phyloP scores from a whole-genome alignment of 2,113 vertebrate species.

The Pelecanus crispus region DNA sequence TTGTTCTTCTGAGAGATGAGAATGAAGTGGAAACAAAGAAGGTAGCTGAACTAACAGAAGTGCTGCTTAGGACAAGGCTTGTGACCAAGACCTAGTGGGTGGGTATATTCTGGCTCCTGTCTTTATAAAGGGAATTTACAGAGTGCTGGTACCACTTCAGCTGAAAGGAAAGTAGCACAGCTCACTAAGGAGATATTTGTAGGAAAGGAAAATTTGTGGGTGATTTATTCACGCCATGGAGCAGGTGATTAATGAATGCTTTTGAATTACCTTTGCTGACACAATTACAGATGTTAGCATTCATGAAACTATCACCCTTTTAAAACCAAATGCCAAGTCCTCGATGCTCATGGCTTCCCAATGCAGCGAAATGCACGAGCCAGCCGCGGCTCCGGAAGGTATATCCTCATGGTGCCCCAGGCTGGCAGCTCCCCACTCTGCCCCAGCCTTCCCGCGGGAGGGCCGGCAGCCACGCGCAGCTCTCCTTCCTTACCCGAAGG shows the following conservation, averaged over 20 bases:
- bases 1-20: not conserved
- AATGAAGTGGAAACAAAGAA: not conserved
- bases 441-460: not conserved
- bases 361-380: not conserved
- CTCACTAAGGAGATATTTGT: not conserved
- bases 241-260: not conserved
- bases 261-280: not conserved
- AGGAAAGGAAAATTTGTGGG: not conserved
- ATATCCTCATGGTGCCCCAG: not conserved
- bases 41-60: not conserved
- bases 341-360: not conserved
- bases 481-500: not conserved
- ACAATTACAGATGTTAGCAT: not conserved
- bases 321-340: not conserved
- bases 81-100: not conserved
- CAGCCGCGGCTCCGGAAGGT: accelerated
- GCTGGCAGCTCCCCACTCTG: not conserved
- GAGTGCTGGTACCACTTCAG: not conserved
- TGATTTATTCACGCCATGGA: not conserved
- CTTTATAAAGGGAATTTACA: not conserved
- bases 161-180: not conserved
- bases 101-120: not conserved
- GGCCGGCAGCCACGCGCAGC: not conserved
- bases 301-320: not conserved
- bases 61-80: not conserved